Base-by-base conservation (phyloP, 2,113 vertebrate genomes). In the Pogonocichla stellata region DNA sequence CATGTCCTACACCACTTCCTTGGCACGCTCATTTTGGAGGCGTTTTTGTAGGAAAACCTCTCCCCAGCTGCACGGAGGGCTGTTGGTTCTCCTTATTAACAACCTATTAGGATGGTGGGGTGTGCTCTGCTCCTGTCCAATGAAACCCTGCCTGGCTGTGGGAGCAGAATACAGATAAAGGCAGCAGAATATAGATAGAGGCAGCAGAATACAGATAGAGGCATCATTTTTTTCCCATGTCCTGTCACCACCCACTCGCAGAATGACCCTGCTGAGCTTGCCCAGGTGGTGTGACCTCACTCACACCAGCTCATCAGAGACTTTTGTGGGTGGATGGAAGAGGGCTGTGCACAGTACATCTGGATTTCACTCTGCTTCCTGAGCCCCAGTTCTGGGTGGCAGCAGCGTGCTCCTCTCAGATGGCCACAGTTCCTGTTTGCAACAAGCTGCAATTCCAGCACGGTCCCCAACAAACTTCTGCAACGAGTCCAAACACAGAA, bases 341-440 rank as follows among this genome's bases (percentile, higher is more conserved):
- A 66, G 14, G 17, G 19, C 15, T 82, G 31, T 53, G 33, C 45
- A 14, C 11, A 13, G 19, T 0, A 34, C 1, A 0, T 34, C 14
- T 53, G n/a, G 36, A 5, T 45, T 70, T 66, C 12, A 20, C 14
- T 12, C 34, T 71, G 19, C 20, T 50, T 42, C 50, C 28, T 19
- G 11, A 70, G 48, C 14, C 33, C 33, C 56, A 51, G 26, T 10
- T 29, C 50, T 28, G 48, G 24, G 48, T 14, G 48, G 25, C 48
- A 48, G 48, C 48, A 48, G 48, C 4, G 24, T 48, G 50, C 50
- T 51, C 15, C 26, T 51, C 25, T 51, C 50, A 28, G 50, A 28
- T 28, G 26, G 29, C 50, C 50, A 14, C 0, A 0, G 7, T 9
- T 87, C 36, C 38, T 33, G 10, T 17, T 75, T 3, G 1, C 25